A percentile compares a stretch with the other conserved stretches of the same genome.
phyloP scores from a whole-genome alignment of 1,140 invertebrate species.

The Ceratina japonica region DNA sequence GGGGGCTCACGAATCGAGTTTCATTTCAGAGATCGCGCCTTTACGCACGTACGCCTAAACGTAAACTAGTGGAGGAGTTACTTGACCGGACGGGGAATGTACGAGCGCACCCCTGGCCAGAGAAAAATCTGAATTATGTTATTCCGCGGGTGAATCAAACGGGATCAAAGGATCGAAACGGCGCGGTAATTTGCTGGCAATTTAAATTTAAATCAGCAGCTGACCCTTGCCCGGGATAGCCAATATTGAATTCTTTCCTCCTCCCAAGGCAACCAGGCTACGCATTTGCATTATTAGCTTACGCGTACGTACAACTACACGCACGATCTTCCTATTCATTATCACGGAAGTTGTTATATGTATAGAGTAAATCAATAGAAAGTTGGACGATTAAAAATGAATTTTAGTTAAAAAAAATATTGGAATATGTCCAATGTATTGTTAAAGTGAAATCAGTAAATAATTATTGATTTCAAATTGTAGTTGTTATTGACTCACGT shows the following conservation, averaged over 20 bases:
- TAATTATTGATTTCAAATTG: no score
- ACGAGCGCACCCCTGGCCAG: not conserved
- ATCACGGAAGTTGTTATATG: no score
- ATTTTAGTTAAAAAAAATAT: no score
- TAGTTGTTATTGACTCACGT: no score
- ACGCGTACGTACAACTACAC: no score
- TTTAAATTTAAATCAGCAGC: slow-evolving; percentile 41
- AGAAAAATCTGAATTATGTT: slow-evolving; percentile 42
- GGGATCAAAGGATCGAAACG: slow-evolving; percentile 30
- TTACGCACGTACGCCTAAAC: no score
- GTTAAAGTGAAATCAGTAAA: no score
- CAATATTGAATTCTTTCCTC: slow-evolving; percentile 20
- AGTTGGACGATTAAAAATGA: no score
- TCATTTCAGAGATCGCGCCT: slow-evolving; percentile 21
- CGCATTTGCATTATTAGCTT: no score
- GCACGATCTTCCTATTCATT: no score
- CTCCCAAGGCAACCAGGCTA: not conserved
- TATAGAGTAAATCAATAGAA: no score
- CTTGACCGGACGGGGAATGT: not conserved
- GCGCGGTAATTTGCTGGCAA: slow-evolving; percentile 34
- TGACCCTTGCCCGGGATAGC: slow-evolving; percentile 14
- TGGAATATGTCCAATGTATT: no score
- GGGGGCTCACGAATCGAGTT: slow-evolving; percentile 30
- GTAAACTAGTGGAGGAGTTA: not conserved
- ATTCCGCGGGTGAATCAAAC: slow-evolving; percentile 24